A percentile compares a stretch with the other conserved stretches of the same genome.
phyloP scores from a whole-genome alignment of 2,888 invertebrate genomes.

The Drosophila paranaensis region DNA sequence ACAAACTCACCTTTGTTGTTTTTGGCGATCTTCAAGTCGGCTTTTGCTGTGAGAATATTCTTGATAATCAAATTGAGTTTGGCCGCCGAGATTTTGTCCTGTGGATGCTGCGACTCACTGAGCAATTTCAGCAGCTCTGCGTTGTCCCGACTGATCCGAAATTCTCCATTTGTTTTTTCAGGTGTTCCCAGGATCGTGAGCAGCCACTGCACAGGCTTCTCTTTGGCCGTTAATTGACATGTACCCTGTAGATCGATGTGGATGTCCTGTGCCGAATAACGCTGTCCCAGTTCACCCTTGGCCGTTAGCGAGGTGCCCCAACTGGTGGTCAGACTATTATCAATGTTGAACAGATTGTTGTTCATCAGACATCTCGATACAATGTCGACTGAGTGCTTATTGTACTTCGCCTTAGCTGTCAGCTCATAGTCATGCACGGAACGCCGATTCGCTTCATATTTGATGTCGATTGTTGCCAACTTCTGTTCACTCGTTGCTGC shows the following conservation, averaged over 20 bases:
- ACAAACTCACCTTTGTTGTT: constrained; percentile 88
- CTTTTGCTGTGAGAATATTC: constrained; percentile 86
- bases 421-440: constrained; percentile 85
- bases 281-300: constrained; percentile 82
- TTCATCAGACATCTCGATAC: constrained; percentile 76
- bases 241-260: constrained; percentile 80
- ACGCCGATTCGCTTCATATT: constrained; percentile 84
- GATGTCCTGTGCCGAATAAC: constrained; percentile 75
- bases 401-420: constrained; percentile 86
- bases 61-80: constrained; percentile 87
- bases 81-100: constrained; percentile 82
- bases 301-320: constrained; percentile 79
- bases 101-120: constrained; percentile 80
- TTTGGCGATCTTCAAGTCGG: constrained; percentile 87
- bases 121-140: constrained; percentile 70
- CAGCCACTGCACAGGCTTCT: constrained; percentile 75
- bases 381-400: constrained; percentile 79
- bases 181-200: constrained; percentile 74
- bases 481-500: constrained; percentile 87
- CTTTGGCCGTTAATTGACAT: constrained; percentile 72
- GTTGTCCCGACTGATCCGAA: constrained; percentile 81
- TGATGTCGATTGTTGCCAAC: constrained; percentile 86
- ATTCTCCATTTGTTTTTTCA: constrained; percentile 84
- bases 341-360: constrained; percentile 79
- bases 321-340: constrained; percentile 78